phyloP scores from a whole-genome alignment of 2,797 vertebrate species.

The Babyrousa celebensis region DNA sequence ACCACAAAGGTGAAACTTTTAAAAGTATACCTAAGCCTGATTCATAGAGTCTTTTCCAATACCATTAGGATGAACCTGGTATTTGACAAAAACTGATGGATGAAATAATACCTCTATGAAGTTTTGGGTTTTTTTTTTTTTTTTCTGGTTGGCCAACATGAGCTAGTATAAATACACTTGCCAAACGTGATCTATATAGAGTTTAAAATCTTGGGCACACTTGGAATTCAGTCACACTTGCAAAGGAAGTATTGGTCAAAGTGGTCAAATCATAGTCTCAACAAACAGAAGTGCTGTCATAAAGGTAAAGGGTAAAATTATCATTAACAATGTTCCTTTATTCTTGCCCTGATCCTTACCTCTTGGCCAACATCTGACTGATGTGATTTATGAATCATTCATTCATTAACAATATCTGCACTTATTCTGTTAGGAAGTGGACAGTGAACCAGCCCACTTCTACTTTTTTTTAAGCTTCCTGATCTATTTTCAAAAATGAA shows the following conservation, averaged over 20 bases:
- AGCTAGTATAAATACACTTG: background rate
- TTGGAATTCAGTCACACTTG: background rate
- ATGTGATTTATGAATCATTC: background rate
- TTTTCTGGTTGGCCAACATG: background rate
- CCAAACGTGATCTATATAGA: background rate
- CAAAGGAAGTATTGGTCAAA: background rate
- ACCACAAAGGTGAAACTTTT: background rate
- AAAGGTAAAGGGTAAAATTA: background rate
- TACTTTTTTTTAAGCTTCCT: background rate
- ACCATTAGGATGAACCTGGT: background rate
- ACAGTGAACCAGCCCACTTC: background rate
- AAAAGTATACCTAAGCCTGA: background rate
- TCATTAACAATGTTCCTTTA: background rate
- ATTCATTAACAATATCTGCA: background rate
- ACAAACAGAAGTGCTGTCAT: background rate
- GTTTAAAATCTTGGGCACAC: constrained; percentile 22
- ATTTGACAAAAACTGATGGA: background rate
- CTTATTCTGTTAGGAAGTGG: background rate
- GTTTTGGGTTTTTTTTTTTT: background rate
- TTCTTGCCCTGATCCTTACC: background rate
- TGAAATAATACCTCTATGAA: background rate
- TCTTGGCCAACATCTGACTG: background rate
- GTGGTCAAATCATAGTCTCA: background rate
- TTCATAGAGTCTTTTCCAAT: background rate
- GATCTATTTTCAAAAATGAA: background rate